phyloP scores from a whole-genome alignment of 2,113 vertebrate genomes.

The Tachycineta bicolor region DNA sequence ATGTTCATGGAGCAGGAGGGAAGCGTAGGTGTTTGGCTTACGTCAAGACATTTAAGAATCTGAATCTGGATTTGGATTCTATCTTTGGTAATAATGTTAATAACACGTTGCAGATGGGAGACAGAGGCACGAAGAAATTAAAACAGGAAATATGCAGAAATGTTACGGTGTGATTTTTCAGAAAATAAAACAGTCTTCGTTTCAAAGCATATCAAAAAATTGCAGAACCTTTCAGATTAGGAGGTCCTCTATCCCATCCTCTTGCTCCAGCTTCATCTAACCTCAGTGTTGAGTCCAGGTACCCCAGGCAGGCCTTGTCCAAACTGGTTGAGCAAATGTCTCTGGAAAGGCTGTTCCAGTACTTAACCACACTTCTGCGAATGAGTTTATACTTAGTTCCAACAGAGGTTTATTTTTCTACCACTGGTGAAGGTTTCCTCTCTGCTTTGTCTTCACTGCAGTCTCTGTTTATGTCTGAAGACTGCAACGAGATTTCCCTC shows the following conservation, averaged over 20 bases:
- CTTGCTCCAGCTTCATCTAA: background rate
- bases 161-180: background rate
- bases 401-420: background rate
- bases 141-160: background rate
- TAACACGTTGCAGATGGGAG: background rate
- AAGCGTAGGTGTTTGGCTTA: background rate
- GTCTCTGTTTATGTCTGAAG: background rate
- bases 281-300: background rate
- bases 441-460: background rate
- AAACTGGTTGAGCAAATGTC: background rate
- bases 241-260: background rate
- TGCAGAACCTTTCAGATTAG: background rate
- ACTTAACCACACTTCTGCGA: background rate
- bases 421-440: accelerated
- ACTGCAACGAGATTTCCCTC: background rate
- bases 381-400: background rate
- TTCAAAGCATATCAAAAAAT: background rate
- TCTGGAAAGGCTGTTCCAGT: background rate
- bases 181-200: background rate
- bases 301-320: background rate
- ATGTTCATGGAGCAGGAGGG: background rate
- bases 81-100: background rate
- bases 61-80: background rate
- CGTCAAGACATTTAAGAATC: background rate
- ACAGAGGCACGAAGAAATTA: background rate